phyloP scores from a whole-genome alignment of 2,888 invertebrate species.

The Pheosia gnoma region DNA sequence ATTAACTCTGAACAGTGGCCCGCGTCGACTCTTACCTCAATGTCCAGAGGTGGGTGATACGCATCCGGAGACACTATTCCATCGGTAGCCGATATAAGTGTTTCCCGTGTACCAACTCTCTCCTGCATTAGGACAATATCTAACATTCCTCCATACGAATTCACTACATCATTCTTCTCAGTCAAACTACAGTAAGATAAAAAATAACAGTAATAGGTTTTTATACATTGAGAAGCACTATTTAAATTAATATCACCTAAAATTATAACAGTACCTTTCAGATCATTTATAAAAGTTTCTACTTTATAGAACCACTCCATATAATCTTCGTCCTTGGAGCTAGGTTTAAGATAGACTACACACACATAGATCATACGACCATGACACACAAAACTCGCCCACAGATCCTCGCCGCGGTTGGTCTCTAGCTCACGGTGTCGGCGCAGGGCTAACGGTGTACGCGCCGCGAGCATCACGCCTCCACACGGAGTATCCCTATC shows the following conservation, averaged over 20 bases:
- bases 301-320: not conserved
- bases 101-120: too few species aligned
- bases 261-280: conserved; percentile 6
- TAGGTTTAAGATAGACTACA: not conserved
- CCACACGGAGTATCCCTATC: not conserved
- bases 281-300: conserved; percentile 2
- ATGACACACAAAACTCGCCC: not conserved
- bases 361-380: not conserved
- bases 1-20: not conserved
- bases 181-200: conserved; percentile 6
- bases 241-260: conserved; percentile 11
- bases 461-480: not conserved
- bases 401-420: not conserved
- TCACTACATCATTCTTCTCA: conserved; percentile 9
- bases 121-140: too few species aligned
- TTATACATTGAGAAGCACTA: conserved; percentile 4
- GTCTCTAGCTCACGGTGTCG: not conserved
- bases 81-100: not conserved
- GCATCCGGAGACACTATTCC: not conserved
- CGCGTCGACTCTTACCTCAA: not conserved
- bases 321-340: not conserved
- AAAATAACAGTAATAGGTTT: conserved; percentile 11
- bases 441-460: not conserved
- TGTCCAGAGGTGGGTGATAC: not conserved
- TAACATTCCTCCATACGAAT: too few species aligned